These are phyloP conservation scores for Calonectris borealis DNA, from an alignment of 2,113 vertebrate genomes.

Conservation along the genomic window DNA sequence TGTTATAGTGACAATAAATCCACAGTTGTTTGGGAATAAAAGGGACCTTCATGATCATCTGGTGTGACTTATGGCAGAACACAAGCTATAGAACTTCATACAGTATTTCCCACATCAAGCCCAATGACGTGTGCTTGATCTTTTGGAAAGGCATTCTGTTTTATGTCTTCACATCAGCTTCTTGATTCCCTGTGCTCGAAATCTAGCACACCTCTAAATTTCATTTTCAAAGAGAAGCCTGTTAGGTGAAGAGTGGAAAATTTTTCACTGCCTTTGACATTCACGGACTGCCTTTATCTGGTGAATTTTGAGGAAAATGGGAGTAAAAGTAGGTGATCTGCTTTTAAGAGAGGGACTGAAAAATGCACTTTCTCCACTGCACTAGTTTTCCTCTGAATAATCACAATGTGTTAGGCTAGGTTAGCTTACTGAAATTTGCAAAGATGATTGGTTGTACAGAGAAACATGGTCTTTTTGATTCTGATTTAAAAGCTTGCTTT, in stretches of 20 bases:
- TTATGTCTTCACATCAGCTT: background rate
- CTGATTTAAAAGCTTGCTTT: background rate
- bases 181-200: background rate
- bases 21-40: constrained; percentile 5
- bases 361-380: background rate
- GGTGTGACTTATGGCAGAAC: background rate
- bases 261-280: background rate
- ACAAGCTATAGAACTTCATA: background rate
- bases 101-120: background rate
- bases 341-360: background rate
- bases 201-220: background rate
- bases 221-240: background rate
- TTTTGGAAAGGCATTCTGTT: background rate
- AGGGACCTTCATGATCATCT: background rate
- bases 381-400: background rate
- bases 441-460: background rate
- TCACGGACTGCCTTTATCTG: background rate
- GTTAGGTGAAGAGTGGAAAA: background rate
- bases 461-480: background rate
- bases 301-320: background rate
- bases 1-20: constrained; percentile 24
- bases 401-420: background rate
- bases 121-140: background rate
- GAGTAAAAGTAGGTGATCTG: background rate
- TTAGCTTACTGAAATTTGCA: background rate